Percentiles rank a stretch among this genome's conserved stretches.
phyloP scores from a whole-genome alignment of 2,113 vertebrate genomes.

The Pterocles burchelli region DNA sequence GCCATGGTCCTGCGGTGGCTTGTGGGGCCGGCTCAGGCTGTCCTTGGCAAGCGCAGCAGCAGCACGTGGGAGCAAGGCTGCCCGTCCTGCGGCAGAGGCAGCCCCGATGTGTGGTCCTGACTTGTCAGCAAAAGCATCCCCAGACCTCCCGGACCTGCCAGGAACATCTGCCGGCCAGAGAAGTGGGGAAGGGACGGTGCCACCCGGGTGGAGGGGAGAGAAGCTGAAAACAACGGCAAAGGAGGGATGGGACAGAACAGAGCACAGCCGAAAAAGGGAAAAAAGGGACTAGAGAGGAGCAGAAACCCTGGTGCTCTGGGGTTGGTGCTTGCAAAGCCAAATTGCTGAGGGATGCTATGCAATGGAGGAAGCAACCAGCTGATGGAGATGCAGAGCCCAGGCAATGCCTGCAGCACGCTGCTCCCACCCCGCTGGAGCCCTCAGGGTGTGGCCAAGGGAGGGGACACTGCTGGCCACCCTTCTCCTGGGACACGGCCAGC shows the following conservation, averaged over 20 bases:
- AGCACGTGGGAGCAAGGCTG: background rate
- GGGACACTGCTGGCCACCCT: rapidly evolving
- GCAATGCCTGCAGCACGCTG: background rate
- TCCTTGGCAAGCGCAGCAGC: background rate
- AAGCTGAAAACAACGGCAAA: rapidly evolving
- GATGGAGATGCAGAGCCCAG: background rate
- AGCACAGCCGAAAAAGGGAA: background rate
- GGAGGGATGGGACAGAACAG: background rate
- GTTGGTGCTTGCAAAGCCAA: background rate
- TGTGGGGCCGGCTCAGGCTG: background rate
- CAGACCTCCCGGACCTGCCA: constrained; percentile 21
- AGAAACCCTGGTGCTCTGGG: background rate
- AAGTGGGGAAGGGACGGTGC: background rate
- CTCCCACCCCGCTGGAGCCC: background rate
- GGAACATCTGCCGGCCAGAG: background rate
- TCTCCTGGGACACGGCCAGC: background rate
- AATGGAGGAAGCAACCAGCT: rapidly evolving
- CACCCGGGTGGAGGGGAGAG: background rate
- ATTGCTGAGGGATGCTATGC: too few relatives aligned
- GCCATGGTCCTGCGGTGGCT: background rate
- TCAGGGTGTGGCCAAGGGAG: background rate
- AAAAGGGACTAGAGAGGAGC: background rate
- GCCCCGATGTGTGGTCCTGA: background rate
- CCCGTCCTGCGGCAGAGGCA: background rate
- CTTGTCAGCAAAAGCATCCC: background rate